phyloP scores from a whole-genome alignment of 2,888 invertebrate species.

The Campoplex capitator region DNA sequence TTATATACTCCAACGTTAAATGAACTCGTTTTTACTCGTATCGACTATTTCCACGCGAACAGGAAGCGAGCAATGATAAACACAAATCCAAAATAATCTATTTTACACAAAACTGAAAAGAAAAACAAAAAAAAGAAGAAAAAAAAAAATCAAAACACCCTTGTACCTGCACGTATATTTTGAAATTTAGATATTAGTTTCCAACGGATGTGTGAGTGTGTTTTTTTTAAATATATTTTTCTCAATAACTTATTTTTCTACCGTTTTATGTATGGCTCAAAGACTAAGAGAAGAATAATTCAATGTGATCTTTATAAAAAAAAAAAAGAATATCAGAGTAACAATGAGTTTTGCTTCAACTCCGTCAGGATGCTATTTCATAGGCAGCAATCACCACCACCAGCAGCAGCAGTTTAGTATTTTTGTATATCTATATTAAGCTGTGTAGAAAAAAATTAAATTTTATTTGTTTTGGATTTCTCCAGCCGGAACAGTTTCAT shows the following conservation, averaged over 20 bases:
- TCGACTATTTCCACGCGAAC: constrained; percentile 62
- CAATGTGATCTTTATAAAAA: constrained; percentile 39
- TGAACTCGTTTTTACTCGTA: constrained; percentile 58
- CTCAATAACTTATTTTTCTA: constrained; percentile 68
- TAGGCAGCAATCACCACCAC: too few relatives aligned
- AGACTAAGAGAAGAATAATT: constrained; percentile 32
- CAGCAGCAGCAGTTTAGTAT: too few relatives aligned
- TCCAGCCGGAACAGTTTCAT: too few relatives aligned
- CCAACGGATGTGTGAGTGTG: constrained; percentile 43
- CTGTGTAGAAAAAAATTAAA: too few relatives aligned
- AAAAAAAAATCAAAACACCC: constrained; percentile 35
- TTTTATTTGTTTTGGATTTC: too few relatives aligned
- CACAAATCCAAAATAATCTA: constrained; percentile 64
- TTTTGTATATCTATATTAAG: too few relatives aligned
- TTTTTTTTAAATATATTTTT: constrained; percentile 42
- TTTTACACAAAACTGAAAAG: constrained; percentile 64
- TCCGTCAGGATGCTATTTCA: constrained; percentile 3
- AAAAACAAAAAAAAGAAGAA: constrained; percentile 28
- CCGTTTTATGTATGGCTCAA: constrained; percentile 52
- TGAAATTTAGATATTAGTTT: constrained; percentile 74
- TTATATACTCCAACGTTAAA: constrained; percentile 64
- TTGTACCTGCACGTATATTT: constrained; percentile 71
- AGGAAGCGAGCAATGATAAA: constrained; percentile 18
- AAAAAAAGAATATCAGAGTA: constrained; percentile 32
- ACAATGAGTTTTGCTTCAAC: constrained; percentile 27